Percentiles rank a stretch among this genome's conserved stretches.
These are phyloP conservation scores for Odontophorus gujanensis DNA, from an alignment of 2,113 vertebrate genomes.

Conservation along the genomic window DNA sequence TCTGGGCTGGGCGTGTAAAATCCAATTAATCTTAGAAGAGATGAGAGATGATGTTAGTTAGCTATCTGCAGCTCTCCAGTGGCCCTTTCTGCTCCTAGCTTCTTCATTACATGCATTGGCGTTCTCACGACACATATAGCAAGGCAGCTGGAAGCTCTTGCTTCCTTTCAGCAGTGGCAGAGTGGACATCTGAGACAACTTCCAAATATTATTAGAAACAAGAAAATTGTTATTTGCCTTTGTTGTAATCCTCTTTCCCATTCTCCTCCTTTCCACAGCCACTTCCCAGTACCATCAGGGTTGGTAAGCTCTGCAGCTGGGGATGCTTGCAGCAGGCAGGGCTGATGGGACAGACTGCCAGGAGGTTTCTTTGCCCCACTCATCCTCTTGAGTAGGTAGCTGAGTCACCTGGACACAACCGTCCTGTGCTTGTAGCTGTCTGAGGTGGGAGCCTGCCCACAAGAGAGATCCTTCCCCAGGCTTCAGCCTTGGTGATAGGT, in stretches of 20 bases:
- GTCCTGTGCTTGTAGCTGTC: neutral
- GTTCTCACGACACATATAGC: neutral
- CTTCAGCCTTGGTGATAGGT: neutral
- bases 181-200: neutral
- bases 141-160: neutral
- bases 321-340: neutral
- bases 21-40: neutral
- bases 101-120: neutral
- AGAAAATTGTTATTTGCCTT: neutral
- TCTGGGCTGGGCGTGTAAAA: neutral
- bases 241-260: neutral
- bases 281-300: neutral
- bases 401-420: neutral
- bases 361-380: neutral
- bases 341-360: neutral
- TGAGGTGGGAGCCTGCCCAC: neutral
- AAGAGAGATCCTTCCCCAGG: rapidly evolving
- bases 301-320: neutral
- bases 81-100: neutral
- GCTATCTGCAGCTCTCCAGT: neutral
- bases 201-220: neutral
- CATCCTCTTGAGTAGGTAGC: neutral
- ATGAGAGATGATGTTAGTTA: neutral
- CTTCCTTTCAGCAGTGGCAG: neutral
- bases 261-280: neutral